Conservation (phyloP, 2,113 vertebrate genomes). For the Plectropomus leopardus region DNA sequence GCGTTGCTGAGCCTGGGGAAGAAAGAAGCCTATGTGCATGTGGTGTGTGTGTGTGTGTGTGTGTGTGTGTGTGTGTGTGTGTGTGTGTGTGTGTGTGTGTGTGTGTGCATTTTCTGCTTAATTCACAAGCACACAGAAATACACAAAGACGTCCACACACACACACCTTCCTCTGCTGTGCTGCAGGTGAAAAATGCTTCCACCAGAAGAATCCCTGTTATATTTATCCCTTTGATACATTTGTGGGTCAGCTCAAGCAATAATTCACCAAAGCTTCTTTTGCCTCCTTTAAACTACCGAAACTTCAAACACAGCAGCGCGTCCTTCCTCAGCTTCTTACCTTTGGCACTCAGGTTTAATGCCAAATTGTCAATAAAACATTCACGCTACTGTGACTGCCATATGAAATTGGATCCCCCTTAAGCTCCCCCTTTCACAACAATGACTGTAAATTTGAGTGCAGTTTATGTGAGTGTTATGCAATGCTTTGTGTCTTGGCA, state of each 20-base stretch:
- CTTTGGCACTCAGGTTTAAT: neutral
- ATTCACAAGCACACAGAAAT: slow-evolving; percentile 36
- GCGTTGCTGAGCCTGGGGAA: slow-evolving; percentile 61
- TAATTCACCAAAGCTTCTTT: slow-evolving; percentile 21
- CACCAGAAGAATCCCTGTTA: slow-evolving; percentile 21
- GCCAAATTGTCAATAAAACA: slow-evolving; percentile 8
- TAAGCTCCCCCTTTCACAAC: neutral
- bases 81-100: slow-evolving; percentile 52
- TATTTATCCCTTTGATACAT: slow-evolving; percentile 54
- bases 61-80: slow-evolving; percentile 37
- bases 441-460: neutral
- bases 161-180: slow-evolving; percentile 40
- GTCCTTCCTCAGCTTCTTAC: neutral
- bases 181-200: slow-evolving; percentile 56
- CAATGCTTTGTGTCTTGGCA: slow-evolving; percentile 51
- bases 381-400: neutral
- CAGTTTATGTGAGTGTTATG: slow-evolving; percentile 25
- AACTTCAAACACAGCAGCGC: slow-evolving; percentile 28
- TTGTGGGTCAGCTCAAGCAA: slow-evolving; percentile 56
- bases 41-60: slow-evolving; percentile 22
- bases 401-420: neutral
- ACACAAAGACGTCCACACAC: slow-evolving; percentile 29
- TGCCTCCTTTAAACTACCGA: neutral
- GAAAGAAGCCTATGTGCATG: slow-evolving; percentile 77
- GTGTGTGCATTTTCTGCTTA: slow-evolving; percentile 9